Conservation (phyloP, 2,797 vertebrate species). For the Muraenolepis orangiensis region DNA sequence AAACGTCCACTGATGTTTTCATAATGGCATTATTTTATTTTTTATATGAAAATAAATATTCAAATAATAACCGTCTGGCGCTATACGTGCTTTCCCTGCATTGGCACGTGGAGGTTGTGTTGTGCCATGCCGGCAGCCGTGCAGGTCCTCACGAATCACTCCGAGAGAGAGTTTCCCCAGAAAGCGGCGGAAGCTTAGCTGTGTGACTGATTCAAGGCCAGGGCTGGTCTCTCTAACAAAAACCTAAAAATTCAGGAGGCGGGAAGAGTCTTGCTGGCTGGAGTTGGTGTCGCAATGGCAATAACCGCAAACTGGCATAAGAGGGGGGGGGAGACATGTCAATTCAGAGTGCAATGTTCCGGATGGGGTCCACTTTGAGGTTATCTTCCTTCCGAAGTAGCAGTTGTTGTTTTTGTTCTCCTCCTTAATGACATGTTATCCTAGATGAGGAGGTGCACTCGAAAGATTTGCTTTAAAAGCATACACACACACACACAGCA, state of each 20-base stretch:
- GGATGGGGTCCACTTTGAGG: not conserved
- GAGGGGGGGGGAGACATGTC: conserved; percentile 26
- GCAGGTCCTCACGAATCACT: not conserved
- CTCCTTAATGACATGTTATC: not conserved
- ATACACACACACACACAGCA: too few relatives aligned
- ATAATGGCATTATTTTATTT: conserved; percentile 82
- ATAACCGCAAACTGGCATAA: conserved; percentile 25
- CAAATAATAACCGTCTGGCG: conserved; percentile 59
- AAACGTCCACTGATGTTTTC: conserved; percentile 81
- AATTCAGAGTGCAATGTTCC: conserved; percentile 41
- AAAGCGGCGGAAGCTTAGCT: conserved; percentile 55
- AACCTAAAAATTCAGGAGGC: too few relatives aligned
- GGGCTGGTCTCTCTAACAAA: conserved; percentile 45
- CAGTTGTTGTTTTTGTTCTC: not conserved
- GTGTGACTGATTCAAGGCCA: conserved; percentile 55
- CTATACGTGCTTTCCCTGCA: conserved; percentile 30
- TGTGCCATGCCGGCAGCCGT: too few relatives aligned
- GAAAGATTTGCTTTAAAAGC: not conserved
- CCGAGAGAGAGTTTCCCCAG: conserved; percentile 46
- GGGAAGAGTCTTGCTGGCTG: conserved; percentile 42
- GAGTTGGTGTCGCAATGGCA: conserved; percentile 41
- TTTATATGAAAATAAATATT: conserved; percentile 84
- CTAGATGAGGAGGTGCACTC: not conserved
- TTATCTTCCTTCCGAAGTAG: not conserved
- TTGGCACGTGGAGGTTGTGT: conserved; percentile 45